A percentile compares a stretch with the other conserved stretches of the same genome.
Evolutionary conservation across 1,140 invertebrate species (phyloP).

Genomic region (Trissolcus basalis): DNA sequence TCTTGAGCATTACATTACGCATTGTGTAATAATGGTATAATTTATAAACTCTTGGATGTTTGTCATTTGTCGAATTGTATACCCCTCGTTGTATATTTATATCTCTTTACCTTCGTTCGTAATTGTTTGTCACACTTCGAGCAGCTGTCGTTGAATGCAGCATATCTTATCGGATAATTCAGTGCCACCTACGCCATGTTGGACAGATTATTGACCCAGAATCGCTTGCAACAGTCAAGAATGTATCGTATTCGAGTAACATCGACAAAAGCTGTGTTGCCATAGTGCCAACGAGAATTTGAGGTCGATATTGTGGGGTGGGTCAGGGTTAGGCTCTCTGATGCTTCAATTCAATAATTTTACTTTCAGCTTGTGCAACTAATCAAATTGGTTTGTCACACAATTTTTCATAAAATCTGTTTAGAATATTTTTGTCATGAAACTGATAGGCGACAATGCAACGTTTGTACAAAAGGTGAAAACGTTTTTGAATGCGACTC

Average conservation of each 20-base stretch:
- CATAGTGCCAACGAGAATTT: constrained; percentile 46
- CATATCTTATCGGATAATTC: constrained; percentile 44
- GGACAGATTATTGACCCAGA: constrained; percentile 58
- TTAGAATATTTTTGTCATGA: too few species aligned
- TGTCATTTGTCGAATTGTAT: constrained; percentile 33
- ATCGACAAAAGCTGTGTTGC: constrained; percentile 20
- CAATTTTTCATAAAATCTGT: too few species aligned
- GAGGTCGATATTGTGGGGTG: constrained; percentile 58
- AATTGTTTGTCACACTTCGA: constrained; percentile 36
- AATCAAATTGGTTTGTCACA: background rate
- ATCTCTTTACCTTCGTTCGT: constrained; percentile 19
- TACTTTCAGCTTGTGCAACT: background rate
- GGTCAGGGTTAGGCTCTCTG: constrained; percentile 56
- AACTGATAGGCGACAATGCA: too few species aligned
- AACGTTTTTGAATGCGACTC: constrained; percentile 6
- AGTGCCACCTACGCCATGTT: constrained; percentile 49
- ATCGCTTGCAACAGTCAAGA: constrained; percentile 44
- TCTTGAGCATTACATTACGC: constrained; percentile 4
- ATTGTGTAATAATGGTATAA: constrained; percentile 20
- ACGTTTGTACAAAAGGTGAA: too few species aligned
- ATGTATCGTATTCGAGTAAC: constrained; percentile 51
- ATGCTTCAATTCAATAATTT: constrained; percentile 31
- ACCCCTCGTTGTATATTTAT: constrained; percentile 28
- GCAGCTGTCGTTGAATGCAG: constrained; percentile 29
- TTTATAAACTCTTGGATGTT: constrained; percentile 17